These are phyloP conservation scores for Xyliphius kryptos DNA, from an alignment of 2,113 vertebrate genomes.

Conservation along the genomic window DNA sequence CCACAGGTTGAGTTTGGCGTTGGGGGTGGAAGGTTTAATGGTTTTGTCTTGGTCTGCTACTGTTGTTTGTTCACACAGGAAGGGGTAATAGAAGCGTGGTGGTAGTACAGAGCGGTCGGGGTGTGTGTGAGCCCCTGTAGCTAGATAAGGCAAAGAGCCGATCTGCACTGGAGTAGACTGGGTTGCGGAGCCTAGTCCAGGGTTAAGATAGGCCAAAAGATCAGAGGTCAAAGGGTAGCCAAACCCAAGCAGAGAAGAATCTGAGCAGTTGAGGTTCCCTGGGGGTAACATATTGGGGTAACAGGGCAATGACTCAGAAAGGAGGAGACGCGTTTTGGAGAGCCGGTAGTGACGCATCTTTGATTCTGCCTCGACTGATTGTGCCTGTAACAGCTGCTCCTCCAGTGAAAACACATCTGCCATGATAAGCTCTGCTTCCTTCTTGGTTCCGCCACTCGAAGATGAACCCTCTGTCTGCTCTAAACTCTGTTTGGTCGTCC, in stretches of 20 bases:
- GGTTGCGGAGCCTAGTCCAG: constrained; percentile 58
- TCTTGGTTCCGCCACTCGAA: constrained; percentile 55
- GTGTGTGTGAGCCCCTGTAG: constrained; percentile 67
- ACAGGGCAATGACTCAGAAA: constrained; percentile 78
- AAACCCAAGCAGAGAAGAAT: constrained; percentile 82
- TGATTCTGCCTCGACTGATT: constrained; percentile 66
- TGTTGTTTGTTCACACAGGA: constrained; percentile 77
- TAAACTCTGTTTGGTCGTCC: constrained; percentile 38
- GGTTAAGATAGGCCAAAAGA: constrained; percentile 86
- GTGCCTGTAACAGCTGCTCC: constrained; percentile 62
- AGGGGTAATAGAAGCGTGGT: constrained; percentile 84
- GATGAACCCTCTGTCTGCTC: constrained; percentile 39
- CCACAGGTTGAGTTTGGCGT: constrained; percentile 67
- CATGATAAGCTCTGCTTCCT: constrained; percentile 70
- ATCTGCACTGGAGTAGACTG: constrained; percentile 63
- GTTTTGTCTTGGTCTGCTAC: constrained; percentile 53
- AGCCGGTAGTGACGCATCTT: constrained; percentile 73
- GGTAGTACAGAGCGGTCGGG: constrained; percentile 68
- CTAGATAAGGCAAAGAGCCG: constrained; percentile 79
- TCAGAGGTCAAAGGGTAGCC: constrained; percentile 79
- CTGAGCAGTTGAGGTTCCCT: constrained; percentile 66
- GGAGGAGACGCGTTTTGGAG: constrained; percentile 69
- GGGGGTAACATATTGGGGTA: constrained; percentile 76
- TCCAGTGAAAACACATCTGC: constrained; percentile 74
- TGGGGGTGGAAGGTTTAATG: constrained; percentile 56